phyloP scores from a whole-genome alignment of 2,797 vertebrate species.

The Hozukius guyotensis region DNA sequence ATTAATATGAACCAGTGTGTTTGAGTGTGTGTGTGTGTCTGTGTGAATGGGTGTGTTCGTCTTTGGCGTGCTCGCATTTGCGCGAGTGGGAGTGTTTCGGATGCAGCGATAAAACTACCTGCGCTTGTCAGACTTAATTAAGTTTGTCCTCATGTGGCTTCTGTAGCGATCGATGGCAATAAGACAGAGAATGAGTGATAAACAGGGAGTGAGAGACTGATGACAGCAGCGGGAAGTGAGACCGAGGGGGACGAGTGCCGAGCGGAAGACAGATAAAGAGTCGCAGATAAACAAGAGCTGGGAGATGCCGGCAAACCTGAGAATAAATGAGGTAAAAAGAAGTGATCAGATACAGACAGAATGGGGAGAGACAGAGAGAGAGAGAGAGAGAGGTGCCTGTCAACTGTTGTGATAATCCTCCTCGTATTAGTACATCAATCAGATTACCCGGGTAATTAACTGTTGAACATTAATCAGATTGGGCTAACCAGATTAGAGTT shows the following conservation, averaged over 20 bases:
- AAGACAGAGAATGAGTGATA: conserved; percentile 63
- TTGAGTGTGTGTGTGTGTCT: not conserved
- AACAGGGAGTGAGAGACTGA: conserved; percentile 55
- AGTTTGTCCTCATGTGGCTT: conserved; percentile 61
- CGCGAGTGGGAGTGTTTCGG: conserved; percentile 5
- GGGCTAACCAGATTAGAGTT: conserved; percentile 67
- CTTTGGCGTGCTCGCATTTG: not conserved
- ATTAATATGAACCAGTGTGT: not conserved
- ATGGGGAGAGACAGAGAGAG: conserved; percentile 3
- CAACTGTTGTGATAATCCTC: conserved; percentile 53
- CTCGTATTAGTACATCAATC: conserved; percentile 58
- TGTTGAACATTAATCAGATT: conserved; percentile 63
- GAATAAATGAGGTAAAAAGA: conserved; percentile 26
- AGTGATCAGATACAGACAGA: not conserved
- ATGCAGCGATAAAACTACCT: conserved; percentile 68
- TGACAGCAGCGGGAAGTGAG: conserved; percentile 48
- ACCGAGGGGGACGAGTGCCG: conserved; percentile 18
- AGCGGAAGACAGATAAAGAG: conserved; percentile 50
- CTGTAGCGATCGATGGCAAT: conserved; percentile 59
- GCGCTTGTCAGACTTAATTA: conserved; percentile 73
- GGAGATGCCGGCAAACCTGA: conserved; percentile 18
- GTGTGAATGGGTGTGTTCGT: not conserved
- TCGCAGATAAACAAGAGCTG: conserved; percentile 24
- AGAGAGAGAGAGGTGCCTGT: conserved; percentile 37
- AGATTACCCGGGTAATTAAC: conserved; percentile 66